Percentiles rank a stretch among this genome's conserved stretches.
These are phyloP conservation scores for Corapipo altera DNA, from an alignment of 2,113 vertebrate species.

Conservation along the genomic window DNA sequence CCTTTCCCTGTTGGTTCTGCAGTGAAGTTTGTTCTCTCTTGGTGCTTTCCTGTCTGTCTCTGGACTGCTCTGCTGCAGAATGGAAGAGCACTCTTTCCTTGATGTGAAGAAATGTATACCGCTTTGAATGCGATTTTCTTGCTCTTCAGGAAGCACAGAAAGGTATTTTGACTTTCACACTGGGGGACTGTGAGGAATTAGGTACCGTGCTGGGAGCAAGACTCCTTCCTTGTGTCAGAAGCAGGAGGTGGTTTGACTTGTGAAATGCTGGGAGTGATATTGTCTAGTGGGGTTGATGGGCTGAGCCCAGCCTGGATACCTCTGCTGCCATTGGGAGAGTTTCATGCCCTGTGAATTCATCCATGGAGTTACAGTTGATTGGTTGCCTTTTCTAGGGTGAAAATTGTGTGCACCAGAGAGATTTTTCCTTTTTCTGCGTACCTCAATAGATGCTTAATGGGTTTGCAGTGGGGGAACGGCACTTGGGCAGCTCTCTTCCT, in stretches of 20 bases:
- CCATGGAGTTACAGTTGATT: background rate
- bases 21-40: background rate
- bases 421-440: background rate
- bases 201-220: background rate
- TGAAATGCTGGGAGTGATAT: background rate
- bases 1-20: background rate
- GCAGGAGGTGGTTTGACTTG: background rate
- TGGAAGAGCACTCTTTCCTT: slow-evolving; percentile 46
- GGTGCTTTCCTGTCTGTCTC: background rate
- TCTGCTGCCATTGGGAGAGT: background rate
- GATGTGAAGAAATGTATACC: slow-evolving; percentile 39
- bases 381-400: background rate
- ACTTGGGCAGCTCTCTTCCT: background rate
- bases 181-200: background rate
- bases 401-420: background rate
- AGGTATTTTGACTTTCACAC: slow-evolving; percentile 55
- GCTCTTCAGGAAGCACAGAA: slow-evolving; percentile 61
- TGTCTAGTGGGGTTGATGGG: background rate
- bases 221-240: background rate
- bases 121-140: slow-evolving; percentile 56
- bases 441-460: background rate
- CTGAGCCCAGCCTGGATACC: background rate
- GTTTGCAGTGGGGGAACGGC: background rate
- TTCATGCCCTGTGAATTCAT: background rate
- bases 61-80: slow-evolving; percentile 5